Base-by-base conservation (phyloP, 2,113 vertebrate genomes). In the Tautogolabrus adspersus region DNA sequence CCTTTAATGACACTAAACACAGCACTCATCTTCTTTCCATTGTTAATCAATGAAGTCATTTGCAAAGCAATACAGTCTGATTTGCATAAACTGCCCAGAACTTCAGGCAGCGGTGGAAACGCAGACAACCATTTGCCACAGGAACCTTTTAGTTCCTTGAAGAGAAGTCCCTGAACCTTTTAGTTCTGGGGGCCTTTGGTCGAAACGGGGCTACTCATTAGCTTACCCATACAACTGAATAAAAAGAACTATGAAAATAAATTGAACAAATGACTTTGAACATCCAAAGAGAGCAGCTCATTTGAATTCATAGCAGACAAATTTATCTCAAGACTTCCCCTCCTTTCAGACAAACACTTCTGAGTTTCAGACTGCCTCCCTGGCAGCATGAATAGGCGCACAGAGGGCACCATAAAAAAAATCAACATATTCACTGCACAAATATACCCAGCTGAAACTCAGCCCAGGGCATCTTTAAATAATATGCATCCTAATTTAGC, bases 401-500 rank as follows among this genome's bases (percentile, higher is more conserved):
- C 77, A 77, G 62, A 70, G 75, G 83, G 73, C 52, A 71, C 71
- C 75, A 81, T 83, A 75, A 84, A 90, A 84, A 49, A 86, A 66
- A 91, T 81, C 75, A 88, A 83, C 85, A 90, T 79, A 84, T 89
- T 82, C 76, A 58, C 73, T 75, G 73, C 81, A 87, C 81, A 84
- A 88, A 86, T 78, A 86, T 72, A 88, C 79, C 73, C 73, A 72
- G 68, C 67, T 89, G 88, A 86, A 90, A 90, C 79, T 82, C 84
- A 81, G 88, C 81, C 84, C 82, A 84, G 75, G 82, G 84, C 85
- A 84, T 86, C 89, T 89, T 93, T 92, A 92, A 93, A 92, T 92
- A 92, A 92, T 90, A 90, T 85, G 90, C 81, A 88, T 90, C 88
- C 86, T 82, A 89, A 90, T 90, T 91, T 92, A 93, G 87, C 78